Evolutionary conservation across 2,888 invertebrate genomes (phyloP), one percentile per base, ranked within the genome.

Genomic region (Empis stercorea): DNA sequence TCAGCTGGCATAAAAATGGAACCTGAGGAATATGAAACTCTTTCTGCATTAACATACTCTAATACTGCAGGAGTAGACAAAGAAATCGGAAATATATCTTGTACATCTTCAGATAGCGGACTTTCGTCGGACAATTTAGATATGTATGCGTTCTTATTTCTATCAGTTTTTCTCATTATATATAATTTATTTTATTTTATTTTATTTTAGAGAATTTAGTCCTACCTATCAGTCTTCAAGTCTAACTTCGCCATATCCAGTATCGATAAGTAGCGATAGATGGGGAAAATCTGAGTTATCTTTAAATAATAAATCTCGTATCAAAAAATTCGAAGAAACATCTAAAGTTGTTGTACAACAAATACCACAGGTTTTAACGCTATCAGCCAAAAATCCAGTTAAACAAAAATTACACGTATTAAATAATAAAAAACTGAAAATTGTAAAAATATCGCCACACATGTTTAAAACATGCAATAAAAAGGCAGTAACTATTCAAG

Each of bases 61-160:
- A 38, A 38, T 38, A 20, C 13, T 17, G 17, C 14, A 17, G 17
- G 10, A 13, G 16, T 11, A 17, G 38, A 38, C 17, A 46, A 51
- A n/a, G 44, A 43, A 43, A 48, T 43, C 36, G 53, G 48, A 44
- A 39, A 36, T 30, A 50, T 56, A 10, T 58, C 59, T 7, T 56
- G 59, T 40, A 55, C 51, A 47, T 56, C 56, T 32, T 84, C 84
- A 1, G 84, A 84, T 62, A 83, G 82, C 58, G 84, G 83, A 44
- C 69, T 81, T 15, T 81, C 80, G 32, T 81, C 79, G 54, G 79
- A 76, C 57, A 75, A 70, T 51, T 70, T 75, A 27, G 76, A 76
- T 57, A 71, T 73, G 74, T 76, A 58, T 73, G 73, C 4, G 36
- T 7, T 27, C 9, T 52, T 17, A 46, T n/a, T n/a, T n/a, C n/a